Evolutionary conservation across 2,888 invertebrate species (phyloP), one percentile per base, ranked within the genome.

Genomic region (Plebejus anna): DNA sequence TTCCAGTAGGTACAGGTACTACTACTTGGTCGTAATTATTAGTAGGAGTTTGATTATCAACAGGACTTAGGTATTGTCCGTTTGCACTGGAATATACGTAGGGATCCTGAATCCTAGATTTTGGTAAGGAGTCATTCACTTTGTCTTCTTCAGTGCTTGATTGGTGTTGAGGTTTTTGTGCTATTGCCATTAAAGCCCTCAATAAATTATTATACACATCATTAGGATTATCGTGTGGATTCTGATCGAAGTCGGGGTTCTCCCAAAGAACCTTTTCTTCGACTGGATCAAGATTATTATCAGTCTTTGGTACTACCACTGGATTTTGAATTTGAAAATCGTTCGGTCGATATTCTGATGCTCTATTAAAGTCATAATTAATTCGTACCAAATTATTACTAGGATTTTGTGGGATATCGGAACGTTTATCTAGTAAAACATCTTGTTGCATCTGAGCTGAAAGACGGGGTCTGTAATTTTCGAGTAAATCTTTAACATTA

Each of bases 401-500:
- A 13, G 66, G 13, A 0, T 32, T 13, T 16, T 66, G 66, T 5
- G 66, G 13, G 5, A 32, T 13, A 5, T 13, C 66, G 32, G 13
- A 13, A 1, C 7, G 0, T 32, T 66, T 13, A 32, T 13, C 66
- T 36, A 32, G 1, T 32, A 66, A 1, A 16, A 66, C 16, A 32
- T 66, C 28, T 36, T 66, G 13, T 36, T 36, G 32, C 32, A 36
- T 4, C 4, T 11, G 61, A 11, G 11, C 66, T 32, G 66, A 66
- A 4, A 32, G 5, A 1, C 4, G 32, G 32, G 66, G 66, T 66
- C 66, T 66, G 66, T 66, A 66, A 66, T 66, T 66, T 66, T 66
- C 32, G 66, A 66, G 66, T 66, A 66, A 66, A 13, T 32, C 66
- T 32, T 32, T 66, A 66, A 66, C 4, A 66, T 66, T 66, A 36